These are phyloP conservation scores for Plebejus anna DNA, from an alignment of 2,888 invertebrate species.

Conservation along the genomic window DNA sequence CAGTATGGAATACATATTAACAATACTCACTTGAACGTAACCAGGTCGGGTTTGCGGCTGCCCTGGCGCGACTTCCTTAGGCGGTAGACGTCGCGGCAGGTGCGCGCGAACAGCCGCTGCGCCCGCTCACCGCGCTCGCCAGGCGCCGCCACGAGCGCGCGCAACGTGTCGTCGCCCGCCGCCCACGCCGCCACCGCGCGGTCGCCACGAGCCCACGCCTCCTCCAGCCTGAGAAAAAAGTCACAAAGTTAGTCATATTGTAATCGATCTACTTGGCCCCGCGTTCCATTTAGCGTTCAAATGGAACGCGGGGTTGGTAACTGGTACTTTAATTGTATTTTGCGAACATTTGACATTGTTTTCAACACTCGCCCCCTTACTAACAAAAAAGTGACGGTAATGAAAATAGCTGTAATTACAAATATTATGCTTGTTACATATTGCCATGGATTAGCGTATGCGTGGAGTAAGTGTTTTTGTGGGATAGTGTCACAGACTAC, in stretches of 20 bases:
- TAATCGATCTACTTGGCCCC: not conserved
- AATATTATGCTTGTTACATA: too few species aligned
- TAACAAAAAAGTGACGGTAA: too few species aligned
- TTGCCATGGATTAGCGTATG: too few species aligned
- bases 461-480: too few species aligned
- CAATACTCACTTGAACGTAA: constrained; percentile 92
- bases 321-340: too few species aligned
- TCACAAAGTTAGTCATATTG: not conserved
- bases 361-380: too few species aligned
- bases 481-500: too few species aligned
- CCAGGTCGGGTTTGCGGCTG: constrained; percentile 92
- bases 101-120: constrained; percentile 91
- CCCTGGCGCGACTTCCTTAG: constrained; percentile 92
- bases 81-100: constrained; percentile 94
- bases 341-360: too few species aligned
- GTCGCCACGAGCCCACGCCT: constrained; percentile 90
- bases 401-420: too few species aligned
- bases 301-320: too few species aligned
- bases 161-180: constrained; percentile 92
- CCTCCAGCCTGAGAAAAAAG: constrained; percentile 82
- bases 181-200: constrained; percentile 91
- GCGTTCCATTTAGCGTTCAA: too few species aligned
- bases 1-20: not conserved
- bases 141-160: constrained; percentile 74
- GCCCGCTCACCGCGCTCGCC: constrained; percentile 47